These are phyloP conservation scores for Athrips mouffetella DNA, from an alignment of 2,888 invertebrate genomes.

Conservation along the genomic window DNA sequence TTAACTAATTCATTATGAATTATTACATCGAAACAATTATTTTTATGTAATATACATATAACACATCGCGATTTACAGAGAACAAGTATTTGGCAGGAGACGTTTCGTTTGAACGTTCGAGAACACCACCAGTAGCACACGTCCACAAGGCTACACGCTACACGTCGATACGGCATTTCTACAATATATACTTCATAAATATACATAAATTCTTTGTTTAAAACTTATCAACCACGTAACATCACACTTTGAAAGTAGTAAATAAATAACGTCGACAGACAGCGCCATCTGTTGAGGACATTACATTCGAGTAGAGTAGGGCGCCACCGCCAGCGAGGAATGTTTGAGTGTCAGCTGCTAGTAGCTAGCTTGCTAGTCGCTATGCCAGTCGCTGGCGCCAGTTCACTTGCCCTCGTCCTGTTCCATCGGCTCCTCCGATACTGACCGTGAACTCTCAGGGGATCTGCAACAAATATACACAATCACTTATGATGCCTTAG, in stretches of 20 bases:
- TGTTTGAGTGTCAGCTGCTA: conserved; percentile 15
- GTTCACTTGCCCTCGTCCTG: conserved; percentile 88
- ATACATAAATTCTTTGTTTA: conserved; percentile 27
- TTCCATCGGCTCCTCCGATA: conserved; percentile 89
- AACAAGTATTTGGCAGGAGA: conserved; percentile 43
- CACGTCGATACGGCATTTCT: conserved; percentile 11
- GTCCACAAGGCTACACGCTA: background rate
- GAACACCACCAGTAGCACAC: background rate
- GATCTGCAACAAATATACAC: conserved; percentile 55
- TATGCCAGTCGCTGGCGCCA: conserved; percentile 24
- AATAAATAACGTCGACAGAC: conserved; percentile 22
- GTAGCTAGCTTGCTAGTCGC: background rate
- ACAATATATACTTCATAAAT: conserved; percentile 22
- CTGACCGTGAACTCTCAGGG: conserved; percentile 82
- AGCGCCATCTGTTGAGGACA: conserved; percentile 7
- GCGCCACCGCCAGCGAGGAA: conserved; percentile 17
- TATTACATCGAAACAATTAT: conserved; percentile 37
- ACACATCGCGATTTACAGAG: conserved; percentile 33
- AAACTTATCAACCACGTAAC: conserved; percentile 23
- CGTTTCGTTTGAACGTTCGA: conserved; percentile 34
- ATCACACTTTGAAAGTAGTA: conserved; percentile 20
- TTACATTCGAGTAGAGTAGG: conserved; percentile 18
- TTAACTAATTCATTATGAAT: conserved; percentile 46
- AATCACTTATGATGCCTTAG: background rate
- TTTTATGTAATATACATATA: conserved; percentile 43